Conservation (phyloP, 1,140 invertebrate genomes). For the Lysiphlebus fabarum region DNA sequence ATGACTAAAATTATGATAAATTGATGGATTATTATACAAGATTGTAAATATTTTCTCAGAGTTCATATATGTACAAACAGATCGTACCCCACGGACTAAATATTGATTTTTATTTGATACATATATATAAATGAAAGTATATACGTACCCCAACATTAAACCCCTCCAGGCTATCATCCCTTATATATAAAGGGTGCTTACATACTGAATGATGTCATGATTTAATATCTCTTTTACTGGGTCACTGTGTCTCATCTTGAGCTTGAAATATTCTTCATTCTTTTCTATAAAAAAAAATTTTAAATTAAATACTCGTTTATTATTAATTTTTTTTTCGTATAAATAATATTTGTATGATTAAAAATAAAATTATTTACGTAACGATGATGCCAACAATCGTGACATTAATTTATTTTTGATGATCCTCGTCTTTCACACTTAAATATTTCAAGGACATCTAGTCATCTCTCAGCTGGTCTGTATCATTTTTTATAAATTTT, state of each 20-base stretch:
- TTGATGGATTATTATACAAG: neutral
- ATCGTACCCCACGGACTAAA: conserved; percentile 18
- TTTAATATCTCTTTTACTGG: conserved; percentile 39
- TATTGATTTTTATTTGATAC: conserved; percentile 20
- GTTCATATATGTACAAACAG: neutral
- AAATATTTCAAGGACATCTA: too few relatives aligned
- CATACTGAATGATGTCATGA: conserved; percentile 13
- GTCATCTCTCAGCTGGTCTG: too few relatives aligned
- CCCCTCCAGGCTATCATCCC: conserved; percentile 7
- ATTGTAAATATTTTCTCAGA: neutral
- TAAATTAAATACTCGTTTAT: too few relatives aligned
- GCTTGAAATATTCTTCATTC: conserved; percentile 9
- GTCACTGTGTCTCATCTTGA: conserved; percentile 45
- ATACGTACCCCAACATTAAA: conserved; percentile 16
- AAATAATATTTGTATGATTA: too few relatives aligned
- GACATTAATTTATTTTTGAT: too few relatives aligned
- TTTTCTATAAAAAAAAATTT: neutral
- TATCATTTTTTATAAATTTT: too few relatives aligned
- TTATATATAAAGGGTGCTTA: neutral
- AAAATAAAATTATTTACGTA: too few relatives aligned
- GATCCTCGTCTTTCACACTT: too few relatives aligned
- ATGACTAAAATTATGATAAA: conserved; percentile 5
- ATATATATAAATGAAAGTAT: too few relatives aligned
- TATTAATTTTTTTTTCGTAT: too few relatives aligned
- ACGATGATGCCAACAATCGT: too few relatives aligned